Evolutionary conservation across 2,113 vertebrate species (phyloP).

Genomic region (Callorhinus ursinus): DNA sequence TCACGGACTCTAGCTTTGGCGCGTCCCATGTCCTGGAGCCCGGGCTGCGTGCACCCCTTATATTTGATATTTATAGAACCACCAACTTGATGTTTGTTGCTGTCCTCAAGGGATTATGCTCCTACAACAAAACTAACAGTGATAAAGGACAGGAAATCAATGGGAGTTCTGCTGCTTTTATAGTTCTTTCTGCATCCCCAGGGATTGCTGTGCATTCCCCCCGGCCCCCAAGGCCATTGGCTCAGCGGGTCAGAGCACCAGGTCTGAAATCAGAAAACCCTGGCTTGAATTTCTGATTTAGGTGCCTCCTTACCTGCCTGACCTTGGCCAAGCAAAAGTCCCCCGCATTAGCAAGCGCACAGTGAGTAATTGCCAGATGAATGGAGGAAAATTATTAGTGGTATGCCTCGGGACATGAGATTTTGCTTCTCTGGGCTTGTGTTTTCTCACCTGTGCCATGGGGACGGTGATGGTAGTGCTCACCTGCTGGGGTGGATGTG

Average conservation of each 20-base stretch:
- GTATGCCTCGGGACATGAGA: not conserved
- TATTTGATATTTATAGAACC: accelerated
- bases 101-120: not conserved
- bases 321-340: not conserved
- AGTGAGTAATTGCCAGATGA: no score
- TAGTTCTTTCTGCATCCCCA: not conserved
- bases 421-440: not conserved
- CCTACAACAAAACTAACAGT: not conserved
- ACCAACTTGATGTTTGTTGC: accelerated
- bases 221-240: not conserved
- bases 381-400: not conserved
- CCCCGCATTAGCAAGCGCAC: accelerated
- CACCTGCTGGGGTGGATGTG: not conserved
- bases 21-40: not conserved
- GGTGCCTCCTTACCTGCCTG: not conserved
- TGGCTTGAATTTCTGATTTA: not conserved
- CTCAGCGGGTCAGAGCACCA: not conserved
- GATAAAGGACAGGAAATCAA: not conserved
- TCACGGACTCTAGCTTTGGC: not conserved
- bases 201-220: not conserved
- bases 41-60: not conserved
- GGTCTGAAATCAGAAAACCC: not conserved
- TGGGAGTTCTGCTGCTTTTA: not conserved
- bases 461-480: not conserved
- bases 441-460: not conserved